Evolutionary conservation across 2,888 invertebrate genomes (phyloP), one percentile per base, ranked within the genome.

Genomic region (Ditula angustiorana): DNA sequence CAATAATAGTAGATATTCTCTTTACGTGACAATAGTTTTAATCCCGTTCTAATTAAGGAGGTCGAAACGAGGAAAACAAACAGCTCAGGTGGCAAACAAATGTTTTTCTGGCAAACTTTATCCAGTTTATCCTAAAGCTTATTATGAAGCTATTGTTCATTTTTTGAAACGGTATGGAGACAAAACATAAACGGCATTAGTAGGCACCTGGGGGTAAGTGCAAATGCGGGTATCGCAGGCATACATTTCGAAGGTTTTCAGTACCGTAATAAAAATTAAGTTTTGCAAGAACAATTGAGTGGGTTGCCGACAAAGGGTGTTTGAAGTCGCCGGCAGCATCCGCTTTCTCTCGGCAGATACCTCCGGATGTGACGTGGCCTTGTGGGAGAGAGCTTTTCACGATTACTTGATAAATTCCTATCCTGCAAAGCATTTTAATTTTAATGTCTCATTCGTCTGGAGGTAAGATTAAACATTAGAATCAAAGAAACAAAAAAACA

Each of bases 401-500:
- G 83, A 87, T 87, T 87, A 85, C 88, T 79, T 80, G 91, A 88
- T 83, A 91, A 79, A 92, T 92, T 92, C 92, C 91, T 74, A 69
- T 69, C 80, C 68, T 53, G 71, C 82, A 81, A 82, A 83, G 78
- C 52, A 46, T 58, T 59, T 63, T 53, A 80, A 80, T 73, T 59
- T 64, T 53, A 80, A 80, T 72, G 69, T 72, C 63, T 68, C n/a
- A n/a, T n/a, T 67, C 73, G 79, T 82, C 82, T 83, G 76, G 72
- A 74, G 73, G 67, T 57, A 24, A 71, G 61, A 77, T 75, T 71
- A 71, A 71, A 69, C 70, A 70, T 67, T 71, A 84, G 87, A 87
- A 73, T 88, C 83, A 87, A 74, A 69, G 74, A 75, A 76, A 78
- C 75, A 75, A 77, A n/a, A n/a, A n/a, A n/a, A n/a, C n/a, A n/a